These are phyloP conservation scores for Catharus minimus DNA, from an alignment of 2,113 vertebrate species.

Conservation along the genomic window DNA sequence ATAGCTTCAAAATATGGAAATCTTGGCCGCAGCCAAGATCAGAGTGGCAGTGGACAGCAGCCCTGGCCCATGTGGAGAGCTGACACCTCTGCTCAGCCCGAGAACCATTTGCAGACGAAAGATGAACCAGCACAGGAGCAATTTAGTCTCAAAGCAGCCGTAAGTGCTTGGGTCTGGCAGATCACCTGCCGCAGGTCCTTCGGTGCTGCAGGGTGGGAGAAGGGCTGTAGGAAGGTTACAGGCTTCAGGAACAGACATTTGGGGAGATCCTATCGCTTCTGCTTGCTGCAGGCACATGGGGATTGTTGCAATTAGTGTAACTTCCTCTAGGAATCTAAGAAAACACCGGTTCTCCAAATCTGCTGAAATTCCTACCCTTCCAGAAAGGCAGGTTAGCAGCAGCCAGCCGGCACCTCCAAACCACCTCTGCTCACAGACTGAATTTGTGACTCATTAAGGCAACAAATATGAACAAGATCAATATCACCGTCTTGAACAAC, in stretches of 20 bases:
- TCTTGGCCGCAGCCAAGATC: not conserved
- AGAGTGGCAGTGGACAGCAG: accelerated
- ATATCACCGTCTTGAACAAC: not conserved
- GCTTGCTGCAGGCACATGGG: not conserved
- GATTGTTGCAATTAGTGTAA: conserved; percentile 3
- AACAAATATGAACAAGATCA: conserved; percentile 59
- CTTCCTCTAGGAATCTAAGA: conserved; percentile 44
- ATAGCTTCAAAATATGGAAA: not conserved
- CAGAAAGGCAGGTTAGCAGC: conserved; percentile 41
- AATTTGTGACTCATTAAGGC: conserved; percentile 62
- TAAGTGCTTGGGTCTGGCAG: not conserved
- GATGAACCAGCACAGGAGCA: not conserved
- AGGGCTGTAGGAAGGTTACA: not conserved
- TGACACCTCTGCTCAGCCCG: not conserved
- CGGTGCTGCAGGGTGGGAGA: not conserved
- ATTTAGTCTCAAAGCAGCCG: not conserved
- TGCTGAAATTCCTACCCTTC: conserved; percentile 44
- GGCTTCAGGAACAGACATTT: not conserved
- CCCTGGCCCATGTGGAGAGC: not conserved
- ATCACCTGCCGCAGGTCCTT: not conserved
- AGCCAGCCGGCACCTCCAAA: conserved; percentile 27
- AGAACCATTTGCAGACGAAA: not conserved
- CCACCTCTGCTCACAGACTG: conserved; percentile 30
- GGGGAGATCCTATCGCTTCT: not conserved
- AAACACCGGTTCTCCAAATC: conserved; percentile 15